Conservation (phyloP, 2,113 vertebrate genomes). For the Prunella himalayana region DNA sequence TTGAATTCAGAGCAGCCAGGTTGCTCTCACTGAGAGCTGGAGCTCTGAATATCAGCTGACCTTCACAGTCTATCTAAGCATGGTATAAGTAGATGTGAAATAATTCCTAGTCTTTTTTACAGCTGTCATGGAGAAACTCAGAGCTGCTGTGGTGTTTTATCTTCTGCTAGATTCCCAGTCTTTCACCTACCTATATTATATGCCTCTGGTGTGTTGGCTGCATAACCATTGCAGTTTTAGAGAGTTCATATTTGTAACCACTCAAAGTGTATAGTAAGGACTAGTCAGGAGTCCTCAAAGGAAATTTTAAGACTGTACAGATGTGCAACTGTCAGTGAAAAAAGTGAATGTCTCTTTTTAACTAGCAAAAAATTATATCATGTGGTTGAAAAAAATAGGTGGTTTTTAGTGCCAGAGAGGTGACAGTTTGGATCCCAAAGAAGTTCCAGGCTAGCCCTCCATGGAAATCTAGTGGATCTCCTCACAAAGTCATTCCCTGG, state of each 20-base stretch:
- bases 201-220: neutral
- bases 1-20: neutral
- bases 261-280: neutral
- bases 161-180: neutral
- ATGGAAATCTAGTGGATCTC: neutral
- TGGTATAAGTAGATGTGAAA: neutral
- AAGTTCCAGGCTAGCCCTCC: neutral
- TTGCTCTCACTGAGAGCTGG: neutral
- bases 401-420: neutral
- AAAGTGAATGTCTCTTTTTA: neutral
- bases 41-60: neutral
- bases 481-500: neutral
- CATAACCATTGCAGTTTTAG: neutral
- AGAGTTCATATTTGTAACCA: neutral
- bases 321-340: neutral
- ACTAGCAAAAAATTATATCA: neutral
- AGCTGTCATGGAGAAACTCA: neutral
- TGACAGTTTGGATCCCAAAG: neutral
- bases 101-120: neutral
- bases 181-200: neutral
- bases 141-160: neutral
- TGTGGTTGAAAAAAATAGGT: neutral
- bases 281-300: neutral
- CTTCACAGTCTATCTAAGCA: neutral
- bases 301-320: neutral